These are phyloP conservation scores for Anthrax anthrax DNA, from an alignment of 2,888 invertebrate species.

Conservation along the genomic window DNA sequence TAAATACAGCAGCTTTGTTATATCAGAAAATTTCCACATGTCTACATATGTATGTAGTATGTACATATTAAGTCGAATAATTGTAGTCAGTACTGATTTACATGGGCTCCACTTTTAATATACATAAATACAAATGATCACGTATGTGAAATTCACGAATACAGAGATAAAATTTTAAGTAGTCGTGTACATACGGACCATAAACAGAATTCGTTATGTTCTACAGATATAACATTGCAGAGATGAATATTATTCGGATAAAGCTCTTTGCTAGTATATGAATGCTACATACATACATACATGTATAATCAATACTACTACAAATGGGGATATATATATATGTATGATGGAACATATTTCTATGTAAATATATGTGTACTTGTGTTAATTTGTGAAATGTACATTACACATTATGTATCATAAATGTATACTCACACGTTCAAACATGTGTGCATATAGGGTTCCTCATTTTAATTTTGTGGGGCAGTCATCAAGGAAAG, in stretches of 20 bases:
- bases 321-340: background rate
- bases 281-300: background rate
- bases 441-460: background rate
- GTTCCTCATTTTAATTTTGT: conserved; percentile 11
- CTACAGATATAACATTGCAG: no score
- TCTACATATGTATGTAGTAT: background rate
- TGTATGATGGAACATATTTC: no score
- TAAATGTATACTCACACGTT: no score
- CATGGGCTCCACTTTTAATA: conserved; percentile 2
- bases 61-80: conserved; percentile 1
- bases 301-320: background rate
- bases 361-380: background rate
- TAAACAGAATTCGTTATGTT: background rate
- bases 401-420: no score
- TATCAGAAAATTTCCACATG: conserved; percentile 5
- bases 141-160: no score
- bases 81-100: conserved; percentile 3
- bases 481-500: conserved; percentile 6
- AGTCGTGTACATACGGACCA: no score
- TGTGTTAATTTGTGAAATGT: no score
- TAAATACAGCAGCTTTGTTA: background rate
- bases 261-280: no score
- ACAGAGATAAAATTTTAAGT: no score
- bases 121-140: background rate
- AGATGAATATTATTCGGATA: no score